Evolutionary conservation across 1,140 invertebrate species (phyloP), one percentile per base, ranked within the genome.

Genomic region (Elymnias hypermnestra): DNA sequence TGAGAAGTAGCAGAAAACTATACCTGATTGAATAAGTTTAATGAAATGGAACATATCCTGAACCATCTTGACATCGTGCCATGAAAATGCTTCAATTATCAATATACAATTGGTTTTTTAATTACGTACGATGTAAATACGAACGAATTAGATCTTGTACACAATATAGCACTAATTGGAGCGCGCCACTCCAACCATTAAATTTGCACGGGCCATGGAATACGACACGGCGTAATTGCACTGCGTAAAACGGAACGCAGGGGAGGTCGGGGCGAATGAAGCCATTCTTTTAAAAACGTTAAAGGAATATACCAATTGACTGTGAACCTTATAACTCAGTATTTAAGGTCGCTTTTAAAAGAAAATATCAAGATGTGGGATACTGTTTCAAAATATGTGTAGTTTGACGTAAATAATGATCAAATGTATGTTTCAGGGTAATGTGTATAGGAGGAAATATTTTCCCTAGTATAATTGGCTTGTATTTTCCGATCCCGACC

Each of bases 331-430:
- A n/a, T n/a, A n/a, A n/a, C n/a, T n/a, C n/a, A n/a, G n/a, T n/a
- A n/a, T n/a, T n/a, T n/a, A n/a, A n/a, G n/a, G n/a, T n/a, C n/a
- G n/a, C n/a, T n/a, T n/a, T n/a, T n/a, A n/a, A n/a, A n/a, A n/a
- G n/a, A n/a, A n/a, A n/a, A n/a, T n/a, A n/a, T n/a, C 9, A 19
- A 4, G 36, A 36, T 37, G 17, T 12, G 25, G 51, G 13, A 47
- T 59, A 40, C 25, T 48, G 51, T 57, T 63, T 35, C 54, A 33
- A 9, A 46, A 50, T 48, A 52, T 49, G 61, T 64, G 61, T 61
- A 59, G 61, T 68, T 63, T 64, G 53, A 10, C 51, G 56, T 53
- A 62, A 68, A 57, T 68, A 68, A 65, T 52, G 53, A 46, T 46
- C 14, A 37, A 4, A 38, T 14, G 14, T 35, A 18, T 21, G n/a